Percentiles rank a stretch among this genome's conserved stretches.
Conservation (phyloP, 2,113 vertebrate species). For the Cranoglanis bouderius region DNA sequence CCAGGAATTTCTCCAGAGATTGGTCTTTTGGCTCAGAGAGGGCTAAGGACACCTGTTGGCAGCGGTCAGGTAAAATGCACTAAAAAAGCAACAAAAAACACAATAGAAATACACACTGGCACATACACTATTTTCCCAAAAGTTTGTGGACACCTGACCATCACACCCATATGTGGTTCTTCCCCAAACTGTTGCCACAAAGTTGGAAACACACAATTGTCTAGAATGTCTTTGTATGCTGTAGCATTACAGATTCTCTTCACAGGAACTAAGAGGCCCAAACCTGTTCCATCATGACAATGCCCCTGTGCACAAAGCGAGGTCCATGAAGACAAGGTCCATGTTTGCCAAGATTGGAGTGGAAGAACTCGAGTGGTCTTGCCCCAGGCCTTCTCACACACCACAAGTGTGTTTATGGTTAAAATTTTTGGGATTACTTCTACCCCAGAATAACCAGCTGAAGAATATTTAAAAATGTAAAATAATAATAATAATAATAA, state of each 20-base stretch:
- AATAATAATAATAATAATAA: not conserved
- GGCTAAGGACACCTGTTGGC: not conserved
- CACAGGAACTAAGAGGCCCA: not conserved
- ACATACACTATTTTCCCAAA: too few relatives aligned
- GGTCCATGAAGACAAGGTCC: not conserved
- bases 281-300: not conserved
- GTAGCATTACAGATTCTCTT: not conserved
- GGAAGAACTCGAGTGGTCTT: not conserved
- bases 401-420: not conserved
- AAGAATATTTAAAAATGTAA: not conserved
- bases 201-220: not conserved
- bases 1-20: slow-evolving; percentile 52
- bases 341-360: not conserved
- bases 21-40: not conserved
- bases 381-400: not conserved
- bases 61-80: slow-evolving; percentile 31
- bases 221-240: not conserved
- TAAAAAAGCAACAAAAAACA: not conserved
- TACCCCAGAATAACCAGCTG: not conserved
- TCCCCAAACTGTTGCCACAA: not conserved
- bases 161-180: not conserved
- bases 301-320: not conserved
- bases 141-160: not conserved
- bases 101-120: not conserved
- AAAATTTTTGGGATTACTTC: not conserved